Conservation (phyloP, 2,888 invertebrate genomes). For the Diachrysia chrysitis region DNA sequence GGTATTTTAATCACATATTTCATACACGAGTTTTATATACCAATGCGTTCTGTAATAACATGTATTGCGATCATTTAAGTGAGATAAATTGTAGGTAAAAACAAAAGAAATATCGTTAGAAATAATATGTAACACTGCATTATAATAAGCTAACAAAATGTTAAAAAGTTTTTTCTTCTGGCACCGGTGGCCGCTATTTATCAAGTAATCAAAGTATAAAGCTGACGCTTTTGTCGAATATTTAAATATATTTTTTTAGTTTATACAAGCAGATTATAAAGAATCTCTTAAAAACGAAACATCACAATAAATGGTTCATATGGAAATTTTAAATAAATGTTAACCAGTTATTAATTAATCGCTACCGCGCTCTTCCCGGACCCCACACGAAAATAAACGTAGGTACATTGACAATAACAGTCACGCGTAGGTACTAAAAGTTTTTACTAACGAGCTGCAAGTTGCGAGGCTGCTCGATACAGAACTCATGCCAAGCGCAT, state of each 20-base stretch:
- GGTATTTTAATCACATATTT: too few species aligned
- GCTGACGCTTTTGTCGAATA: too few species aligned
- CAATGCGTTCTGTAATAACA: not conserved
- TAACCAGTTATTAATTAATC: not conserved
- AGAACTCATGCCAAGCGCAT: constrained; percentile 24
- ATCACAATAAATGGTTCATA: not conserved
- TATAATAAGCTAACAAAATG: constrained; percentile 41
- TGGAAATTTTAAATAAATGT: too few species aligned
- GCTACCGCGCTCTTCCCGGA: constrained; percentile 22
- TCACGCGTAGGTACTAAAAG: constrained; percentile 44
- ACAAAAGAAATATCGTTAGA: not conserved
- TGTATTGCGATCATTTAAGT: too few species aligned
- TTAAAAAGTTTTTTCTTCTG: constrained; percentile 39
- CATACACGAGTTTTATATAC: not conserved
- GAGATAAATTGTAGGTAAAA: too few species aligned
- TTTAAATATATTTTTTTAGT: too few species aligned
- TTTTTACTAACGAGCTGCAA: constrained; percentile 54
- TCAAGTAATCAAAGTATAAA: too few species aligned
- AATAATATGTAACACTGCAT: constrained; percentile 11
- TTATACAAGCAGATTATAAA: too few species aligned
- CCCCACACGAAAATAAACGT: constrained; percentile 30
- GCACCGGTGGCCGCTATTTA: constrained; percentile 60
- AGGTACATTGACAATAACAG: constrained; percentile 59
- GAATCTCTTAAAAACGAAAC: too few species aligned
- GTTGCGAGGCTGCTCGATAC: constrained; percentile 31